Base-by-base conservation (phyloP, 2,888 invertebrate species). In the Drosophila mercatorum region DNA sequence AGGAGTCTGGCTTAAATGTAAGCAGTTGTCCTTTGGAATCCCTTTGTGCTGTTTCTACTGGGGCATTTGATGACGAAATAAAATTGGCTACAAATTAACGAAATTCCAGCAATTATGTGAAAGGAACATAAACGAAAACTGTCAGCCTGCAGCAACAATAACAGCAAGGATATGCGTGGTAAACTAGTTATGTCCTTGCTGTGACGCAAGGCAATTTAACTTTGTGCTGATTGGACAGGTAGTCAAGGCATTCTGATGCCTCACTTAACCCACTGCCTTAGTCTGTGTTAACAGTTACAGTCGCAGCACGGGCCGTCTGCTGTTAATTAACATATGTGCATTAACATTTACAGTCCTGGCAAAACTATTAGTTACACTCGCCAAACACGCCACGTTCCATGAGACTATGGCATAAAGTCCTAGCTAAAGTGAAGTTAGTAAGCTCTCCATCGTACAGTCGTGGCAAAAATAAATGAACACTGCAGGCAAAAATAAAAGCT, bases 21-120 rank as follows among this genome's bases (percentile, higher is more conserved):
- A n/a, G 58, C 71, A 58, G 68, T 78, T 68, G 72, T 66, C 72
- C 57, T 62, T 57, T 68, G 73, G 73, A 41, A 55, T 80, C 67
- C 75, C 66, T 64, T 64, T 60, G 68, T 58, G 52, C 8, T 14
- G 28, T 17, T 26, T 40, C 49, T 10, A 31, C 31, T 49, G 8
- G 46, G 31, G 44, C 49, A 47, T 76, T 66, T 63, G 80, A 78
- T 67, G 78, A 81, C 74, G 75, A 72, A 74, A 82, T 78, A 80
- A 85, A 85, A 88, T 66, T 67, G 88, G 60, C 72, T 75, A 76
- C 83, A 80, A 89, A 87, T 87, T 89, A 89, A 89, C 86, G 40
- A 85, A 86, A 87, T 87, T 75, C 78, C 84, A 61, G 72, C 84
- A 85, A 85, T 85, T 89, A 89, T 89, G 80, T 47, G 55, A 47